These are phyloP conservation scores for Todiramphus chloris DNA, from an alignment of 2,113 vertebrate species.

Conservation along the genomic window DNA sequence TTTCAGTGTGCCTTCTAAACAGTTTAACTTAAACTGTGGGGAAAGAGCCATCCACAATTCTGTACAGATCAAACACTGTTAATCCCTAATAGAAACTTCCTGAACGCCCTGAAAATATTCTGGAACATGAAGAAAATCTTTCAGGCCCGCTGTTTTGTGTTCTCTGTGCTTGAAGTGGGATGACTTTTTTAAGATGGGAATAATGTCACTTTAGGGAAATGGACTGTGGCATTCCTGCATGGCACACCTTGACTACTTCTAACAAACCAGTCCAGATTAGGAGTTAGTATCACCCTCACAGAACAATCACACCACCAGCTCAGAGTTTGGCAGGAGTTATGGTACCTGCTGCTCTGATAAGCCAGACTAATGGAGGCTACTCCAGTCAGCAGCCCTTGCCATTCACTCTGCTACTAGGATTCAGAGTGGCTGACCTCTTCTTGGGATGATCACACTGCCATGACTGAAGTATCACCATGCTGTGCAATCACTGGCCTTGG, in stretches of 20 bases:
- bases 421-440: background rate
- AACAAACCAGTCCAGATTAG: background rate
- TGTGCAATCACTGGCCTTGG: background rate
- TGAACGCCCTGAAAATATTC: background rate
- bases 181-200: background rate
- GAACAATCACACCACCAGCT: background rate
- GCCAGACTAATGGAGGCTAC: background rate
- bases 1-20: background rate
- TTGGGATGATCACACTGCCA: background rate
- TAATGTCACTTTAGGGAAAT: background rate
- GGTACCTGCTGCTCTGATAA: background rate
- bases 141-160: fast-evolving
- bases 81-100: background rate
- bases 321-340: background rate
- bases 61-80: background rate
- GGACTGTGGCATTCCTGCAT: background rate
- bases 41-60: background rate
- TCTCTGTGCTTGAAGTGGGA: background rate
- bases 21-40: background rate
- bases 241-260: background rate
- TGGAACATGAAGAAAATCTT: background rate
- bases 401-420: background rate
- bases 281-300: background rate
- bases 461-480: background rate
- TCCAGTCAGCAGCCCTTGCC: background rate